Percentiles rank a stretch among this genome's conserved stretches.
Conservation (phyloP, 2,888 invertebrate species). For the Bellardia pandia region DNA sequence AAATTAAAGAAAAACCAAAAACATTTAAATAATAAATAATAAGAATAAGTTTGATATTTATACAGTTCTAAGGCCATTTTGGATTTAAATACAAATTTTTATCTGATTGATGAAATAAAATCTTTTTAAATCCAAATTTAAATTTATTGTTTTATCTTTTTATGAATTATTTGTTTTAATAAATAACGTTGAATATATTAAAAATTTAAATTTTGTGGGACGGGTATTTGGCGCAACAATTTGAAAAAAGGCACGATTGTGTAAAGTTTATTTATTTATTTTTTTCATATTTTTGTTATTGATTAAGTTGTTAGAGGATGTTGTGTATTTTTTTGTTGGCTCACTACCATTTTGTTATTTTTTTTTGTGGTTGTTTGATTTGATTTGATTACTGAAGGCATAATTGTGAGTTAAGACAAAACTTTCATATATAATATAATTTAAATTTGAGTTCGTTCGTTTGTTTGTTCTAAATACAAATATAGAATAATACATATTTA, state of each 20-base stretch:
- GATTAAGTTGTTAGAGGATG: slow-evolving; percentile 13
- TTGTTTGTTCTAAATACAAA: slow-evolving; percentile 18
- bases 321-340: slow-evolving; percentile 30
- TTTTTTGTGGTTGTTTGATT: slow-evolving; percentile 48
- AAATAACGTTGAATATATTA: slow-evolving; percentile 62
- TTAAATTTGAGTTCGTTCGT: slow-evolving; percentile 16
- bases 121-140: slow-evolving; percentile 43
- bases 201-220: slow-evolving; percentile 66
- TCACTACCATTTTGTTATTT: slow-evolving; percentile 20
- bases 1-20: slow-evolving; percentile 13
- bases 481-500: slow-evolving; percentile 34
- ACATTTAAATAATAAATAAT: slow-evolving; percentile 15
- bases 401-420: slow-evolving; percentile 62
- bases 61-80: slow-evolving; percentile 59
- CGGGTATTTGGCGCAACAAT: slow-evolving; percentile 71
- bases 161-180: slow-evolving; percentile 25
- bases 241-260: slow-evolving; percentile 75
- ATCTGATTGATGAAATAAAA: slow-evolving; percentile 6
- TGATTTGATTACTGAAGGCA: slow-evolving; percentile 62
- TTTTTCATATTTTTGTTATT: slow-evolving; percentile 28
- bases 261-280: slow-evolving; percentile 56
- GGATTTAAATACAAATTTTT: slow-evolving; percentile 48
- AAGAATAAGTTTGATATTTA: slow-evolving; percentile 24
- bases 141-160: slow-evolving; percentile 34
- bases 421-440: slow-evolving; percentile 26